Evolutionary conservation across 2,888 invertebrate genomes (phyloP).

Genomic region (Doris montereyensis): DNA sequence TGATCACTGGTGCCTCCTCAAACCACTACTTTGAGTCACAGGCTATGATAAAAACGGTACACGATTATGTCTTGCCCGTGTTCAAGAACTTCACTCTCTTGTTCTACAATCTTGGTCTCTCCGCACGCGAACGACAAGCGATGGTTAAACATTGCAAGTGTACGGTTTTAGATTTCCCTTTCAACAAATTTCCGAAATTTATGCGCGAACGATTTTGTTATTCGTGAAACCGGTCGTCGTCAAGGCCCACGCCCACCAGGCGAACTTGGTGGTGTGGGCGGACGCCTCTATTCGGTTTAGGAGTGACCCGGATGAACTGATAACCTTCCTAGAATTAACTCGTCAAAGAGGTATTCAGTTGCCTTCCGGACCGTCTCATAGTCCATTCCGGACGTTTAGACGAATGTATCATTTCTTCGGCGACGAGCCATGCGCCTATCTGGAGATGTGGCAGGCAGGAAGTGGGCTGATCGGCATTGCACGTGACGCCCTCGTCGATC

Average conservation of each 20-base stretch:
- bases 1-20: constrained; percentile 41
- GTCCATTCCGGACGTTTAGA: not conserved
- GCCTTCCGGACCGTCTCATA: not conserved
- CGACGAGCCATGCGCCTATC: constrained; percentile 41
- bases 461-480: constrained; percentile 31
- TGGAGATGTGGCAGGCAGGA: constrained; percentile 16
- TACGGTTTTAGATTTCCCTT: constrained; percentile 32
- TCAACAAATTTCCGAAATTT: constrained; percentile 32
- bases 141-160: constrained; percentile 34
- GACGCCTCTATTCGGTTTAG: constrained; percentile 34
- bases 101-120: constrained; percentile 29
- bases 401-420: constrained; percentile 42
- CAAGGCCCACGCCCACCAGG: constrained; percentile 14
- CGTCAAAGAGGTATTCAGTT: constrained; percentile 19
- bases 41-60: constrained; percentile 33
- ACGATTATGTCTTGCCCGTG: constrained; percentile 31
- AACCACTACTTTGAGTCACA: constrained; percentile 41
- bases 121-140: not conserved
- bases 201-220: constrained; percentile 21
- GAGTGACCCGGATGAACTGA: not conserved
- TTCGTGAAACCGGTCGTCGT: constrained; percentile 35
- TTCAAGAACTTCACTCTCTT: constrained; percentile 30
- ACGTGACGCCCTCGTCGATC: constrained; percentile 35
- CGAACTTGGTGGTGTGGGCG: constrained; percentile 29
- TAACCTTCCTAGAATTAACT: not conserved